Evolutionary conservation across 1,140 invertebrate genomes (phyloP).

Genomic region (Leptoteleia sp.): DNA sequence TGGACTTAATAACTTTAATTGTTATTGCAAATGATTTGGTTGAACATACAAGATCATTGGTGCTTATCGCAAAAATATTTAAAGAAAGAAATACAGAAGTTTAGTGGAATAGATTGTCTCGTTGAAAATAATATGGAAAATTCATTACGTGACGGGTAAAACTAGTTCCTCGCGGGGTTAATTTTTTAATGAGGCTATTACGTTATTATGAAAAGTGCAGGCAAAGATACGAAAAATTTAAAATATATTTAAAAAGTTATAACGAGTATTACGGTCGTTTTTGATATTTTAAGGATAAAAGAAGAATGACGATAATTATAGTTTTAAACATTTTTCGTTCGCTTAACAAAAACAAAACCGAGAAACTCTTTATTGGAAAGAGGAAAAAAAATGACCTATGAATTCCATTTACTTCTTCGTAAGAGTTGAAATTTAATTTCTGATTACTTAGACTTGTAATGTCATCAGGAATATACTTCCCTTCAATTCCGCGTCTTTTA

Average conservation of each 20-base stretch:
- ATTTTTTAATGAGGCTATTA: slow-evolving; percentile 48
- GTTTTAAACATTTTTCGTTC: slow-evolving; percentile 20
- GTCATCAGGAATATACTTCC: slow-evolving; percentile 27
- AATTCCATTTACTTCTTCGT: slow-evolving; percentile 10
- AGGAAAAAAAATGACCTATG: slow-evolving; percentile 22
- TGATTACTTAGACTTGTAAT: slow-evolving; percentile 22
- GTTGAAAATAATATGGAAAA: slow-evolving; percentile 39
- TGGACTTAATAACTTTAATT: no score
- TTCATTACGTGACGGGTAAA: slow-evolving; percentile 28
- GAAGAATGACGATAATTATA: slow-evolving; percentile 28
- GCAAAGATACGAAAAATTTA: slow-evolving; percentile 29
- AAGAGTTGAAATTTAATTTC: slow-evolving; percentile 40
- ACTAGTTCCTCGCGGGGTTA: slow-evolving; percentile 24
- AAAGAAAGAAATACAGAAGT: background rate
- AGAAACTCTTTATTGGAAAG: background rate
- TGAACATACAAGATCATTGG: no score
- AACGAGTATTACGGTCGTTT: slow-evolving; percentile 27
- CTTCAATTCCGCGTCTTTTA: slow-evolving; percentile 23
- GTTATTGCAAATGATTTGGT: no score
- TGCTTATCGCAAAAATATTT: no score
- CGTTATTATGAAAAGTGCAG: slow-evolving; percentile 32
- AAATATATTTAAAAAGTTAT: slow-evolving; percentile 45
- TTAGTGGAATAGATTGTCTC: slow-evolving; percentile 11
- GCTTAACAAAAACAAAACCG: slow-evolving; percentile 5
- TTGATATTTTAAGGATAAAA: slow-evolving; percentile 20